phyloP scores from a whole-genome alignment of 2,113 vertebrate genomes.

The Uria aalge region DNA sequence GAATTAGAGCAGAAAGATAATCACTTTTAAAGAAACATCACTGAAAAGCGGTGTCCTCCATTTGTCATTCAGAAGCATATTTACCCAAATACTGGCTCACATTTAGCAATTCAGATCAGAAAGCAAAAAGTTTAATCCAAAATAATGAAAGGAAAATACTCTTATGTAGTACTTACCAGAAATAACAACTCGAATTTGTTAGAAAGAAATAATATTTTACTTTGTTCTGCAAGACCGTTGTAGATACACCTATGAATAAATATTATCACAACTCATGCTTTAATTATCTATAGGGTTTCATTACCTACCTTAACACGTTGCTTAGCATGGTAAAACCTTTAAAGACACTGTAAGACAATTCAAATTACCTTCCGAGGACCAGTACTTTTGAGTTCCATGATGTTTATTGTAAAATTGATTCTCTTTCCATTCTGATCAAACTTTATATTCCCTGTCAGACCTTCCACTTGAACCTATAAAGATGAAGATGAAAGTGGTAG shows the following conservation, averaged over 20 bases:
- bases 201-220: not conserved
- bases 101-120: not conserved
- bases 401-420: slow-evolving; percentile 96
- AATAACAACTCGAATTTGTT: not conserved
- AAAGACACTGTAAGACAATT: slow-evolving; percentile 12
- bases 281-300: not conserved
- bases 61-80: not conserved
- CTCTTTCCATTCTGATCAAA: slow-evolving; percentile 97
- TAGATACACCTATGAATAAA: not conserved
- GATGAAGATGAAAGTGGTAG: not conserved
- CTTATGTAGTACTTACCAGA: not conserved
- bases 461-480: slow-evolving; percentile 92
- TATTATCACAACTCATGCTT: not conserved
- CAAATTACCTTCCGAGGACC: slow-evolving; percentile 93
- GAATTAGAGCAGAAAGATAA: not conserved
- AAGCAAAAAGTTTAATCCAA: not conserved
- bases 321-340: not conserved
- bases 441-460: slow-evolving; percentile 96
- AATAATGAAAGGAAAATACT: not conserved
- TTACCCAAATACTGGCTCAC: not conserved
- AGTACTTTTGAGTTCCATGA: slow-evolving; percentile 97
- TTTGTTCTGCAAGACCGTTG: not conserved
- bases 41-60: not conserved
- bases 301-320: not conserved
- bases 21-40: not conserved